Base-by-base conservation (phyloP, 2,888 invertebrate species). In the Hydraecia micacea region DNA sequence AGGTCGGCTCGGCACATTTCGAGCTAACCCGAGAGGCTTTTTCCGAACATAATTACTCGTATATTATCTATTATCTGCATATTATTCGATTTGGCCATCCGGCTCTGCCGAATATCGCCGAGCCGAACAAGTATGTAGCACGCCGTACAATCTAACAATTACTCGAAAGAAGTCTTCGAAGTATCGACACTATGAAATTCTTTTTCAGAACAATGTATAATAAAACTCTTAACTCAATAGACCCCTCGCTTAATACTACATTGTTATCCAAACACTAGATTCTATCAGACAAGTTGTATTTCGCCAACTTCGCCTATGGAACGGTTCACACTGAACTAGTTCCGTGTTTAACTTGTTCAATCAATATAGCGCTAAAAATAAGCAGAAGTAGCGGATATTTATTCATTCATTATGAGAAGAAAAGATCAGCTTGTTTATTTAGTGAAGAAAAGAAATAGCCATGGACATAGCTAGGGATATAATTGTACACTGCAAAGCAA, bases 341-440 rank as follows among this genome's bases (percentile, higher is more conserved):
- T 60, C 36, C 8, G n/a, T 69, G 76, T 85, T 81, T 81, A 65
- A 71, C 81, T 78, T 81, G 70, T 55, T 81, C 67, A 78, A 78
- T 81, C 36, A 71, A 62, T 67, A 60, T 67, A 66, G 72, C 58
- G 69, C 65, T 79, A 63, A 39, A 42, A 67, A 28, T 52, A 63
- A 75, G 42, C 25, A 73, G 6, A 15, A 62, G 63, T 13, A 66
- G 28, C 21, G 49, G 18, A 74, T 69, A 77, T 77, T 84, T 62
- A 79, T 66, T 42, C 1, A 46, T 71, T 55, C 68, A 63, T 73
- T 49, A 75, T 11, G 15, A 58, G 36, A 18, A 3, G 0, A 49
- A 46, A 21, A 55, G n/a, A n/a, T n/a, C 11, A 13, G 2, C n/a
- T n/a, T n/a, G 21, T 21, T 55, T 21, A n/a, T 13, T 36, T 18